Percentiles rank a stretch among this genome's conserved stretches.
These are phyloP conservation scores for Folsomia candida DNA, from an alignment of 2,888 invertebrate genomes.

Conservation along the genomic window DNA sequence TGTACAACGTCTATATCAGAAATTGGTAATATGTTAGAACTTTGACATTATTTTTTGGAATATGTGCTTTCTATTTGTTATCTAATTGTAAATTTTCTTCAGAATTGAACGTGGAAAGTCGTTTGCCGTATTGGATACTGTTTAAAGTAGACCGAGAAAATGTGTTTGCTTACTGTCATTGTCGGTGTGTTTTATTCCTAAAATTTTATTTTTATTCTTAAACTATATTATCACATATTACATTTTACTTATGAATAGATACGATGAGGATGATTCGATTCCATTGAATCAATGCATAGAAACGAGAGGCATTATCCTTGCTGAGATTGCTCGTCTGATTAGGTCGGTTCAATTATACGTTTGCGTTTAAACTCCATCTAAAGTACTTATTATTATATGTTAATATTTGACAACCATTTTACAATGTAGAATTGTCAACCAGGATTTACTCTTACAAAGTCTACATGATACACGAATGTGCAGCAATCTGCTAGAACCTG, in stretches of 20 bases:
- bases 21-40: not conserved
- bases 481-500: conserved; percentile 66
- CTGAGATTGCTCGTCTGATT: conserved; percentile 24
- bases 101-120: not conserved
- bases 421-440: conserved; percentile 66
- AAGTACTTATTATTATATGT: not conserved
- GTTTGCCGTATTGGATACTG: conserved; percentile 67
- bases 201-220: conserved; percentile 12
- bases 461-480: conserved; percentile 67
- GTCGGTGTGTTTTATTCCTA: conserved; percentile 57
- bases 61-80: not conserved
- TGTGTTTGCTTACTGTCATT: conserved; percentile 68
- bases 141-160: conserved; percentile 61
- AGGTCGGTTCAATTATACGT: conserved; percentile 14
- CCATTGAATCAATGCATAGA: conserved; percentile 25
- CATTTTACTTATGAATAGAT: conserved; percentile 26
- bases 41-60: not conserved
- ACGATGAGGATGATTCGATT: conserved; percentile 37
- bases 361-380: not conserved
- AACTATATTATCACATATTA: not conserved
- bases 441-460: conserved; percentile 67
- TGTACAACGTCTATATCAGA: not conserved
- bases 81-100: too few species aligned
- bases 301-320: conserved; percentile 27
- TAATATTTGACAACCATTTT: conserved; percentile 7